Base-by-base conservation (phyloP, 2,797 vertebrate species). In the Chelmon rostratus region DNA sequence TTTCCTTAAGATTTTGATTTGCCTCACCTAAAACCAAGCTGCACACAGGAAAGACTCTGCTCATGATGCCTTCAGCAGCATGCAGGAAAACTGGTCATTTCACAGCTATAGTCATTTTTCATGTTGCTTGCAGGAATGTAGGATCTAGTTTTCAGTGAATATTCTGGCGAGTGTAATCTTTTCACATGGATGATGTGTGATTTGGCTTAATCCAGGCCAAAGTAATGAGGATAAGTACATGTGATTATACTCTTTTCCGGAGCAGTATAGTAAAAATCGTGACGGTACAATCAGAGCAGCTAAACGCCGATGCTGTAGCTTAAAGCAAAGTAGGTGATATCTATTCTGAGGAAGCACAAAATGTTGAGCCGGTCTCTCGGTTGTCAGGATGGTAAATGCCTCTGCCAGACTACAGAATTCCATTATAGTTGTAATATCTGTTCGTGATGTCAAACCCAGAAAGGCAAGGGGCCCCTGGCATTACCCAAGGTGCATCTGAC, bases 361-460 rank as follows among this genome's bases (percentile, higher is more conserved):
- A 78, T 69, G 83, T 78, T 2, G n/a, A 49, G 76, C 50, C 12
- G 4, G 46, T 71, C 73, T 80, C 79, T 84, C 38, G 56, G 44
- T 77, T 89, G 86, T 84, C 86, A 86, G 65, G 76, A 82, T 82
- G 75, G 71, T 79, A 73, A 89, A 91, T 88, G 71, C 53, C 53
- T 86, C 76, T 65, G 59, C 61, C 68, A 82, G 78, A 85, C 76
- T 53, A 61, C 47, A 40, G 58, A 86, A 87, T 84, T 79, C 47
- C 53, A 91, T 93, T 93, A 87, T 63, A 68, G 71, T 50, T 82
- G 75, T 84, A 90, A 82, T 87, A 78, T 87, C 77, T 50, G 77
- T 70, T 79, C 64, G 68, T 67, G 76, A 86, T 87, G 88, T 71
- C 82, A 87, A 79, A 73, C 65, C 70, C 52, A 66, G 64, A 62